Conservation (phyloP, 2,797 vertebrate species). For the Australoheros facetus region DNA sequence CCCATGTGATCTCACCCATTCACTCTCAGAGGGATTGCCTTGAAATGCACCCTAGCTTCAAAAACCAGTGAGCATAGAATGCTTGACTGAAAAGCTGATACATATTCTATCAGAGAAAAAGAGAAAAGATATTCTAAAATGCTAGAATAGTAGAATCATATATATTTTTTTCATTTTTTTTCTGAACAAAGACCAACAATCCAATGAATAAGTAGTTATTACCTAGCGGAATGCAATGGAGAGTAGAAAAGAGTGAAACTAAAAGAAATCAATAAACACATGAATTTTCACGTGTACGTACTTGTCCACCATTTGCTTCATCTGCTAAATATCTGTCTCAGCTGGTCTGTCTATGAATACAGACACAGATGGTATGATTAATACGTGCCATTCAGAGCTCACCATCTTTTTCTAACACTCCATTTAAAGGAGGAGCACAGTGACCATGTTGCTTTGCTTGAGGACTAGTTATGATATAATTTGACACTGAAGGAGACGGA, state of each 20-base stretch:
- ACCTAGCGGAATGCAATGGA: slow-evolving; percentile 51
- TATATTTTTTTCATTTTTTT: slow-evolving; percentile 28
- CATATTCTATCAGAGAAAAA: slow-evolving; percentile 57
- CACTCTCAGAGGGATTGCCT: slow-evolving; percentile 80
- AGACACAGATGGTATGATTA: slow-evolving; percentile 30
- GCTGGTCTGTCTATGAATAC: slow-evolving; percentile 13
- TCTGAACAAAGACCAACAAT: slow-evolving; percentile 68
- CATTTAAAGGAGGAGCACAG: slow-evolving; percentile 58
- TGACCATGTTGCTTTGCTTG: slow-evolving; percentile 67
- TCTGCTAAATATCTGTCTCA: slow-evolving; percentile 53
- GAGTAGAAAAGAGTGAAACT: slow-evolving; percentile 53
- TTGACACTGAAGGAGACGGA: slow-evolving; percentile 61
- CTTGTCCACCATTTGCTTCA: slow-evolving; percentile 61
- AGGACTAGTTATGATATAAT: slow-evolving; percentile 79
- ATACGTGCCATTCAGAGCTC: slow-evolving; percentile 23
- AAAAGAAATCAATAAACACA: slow-evolving; percentile 72
- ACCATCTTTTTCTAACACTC: slow-evolving; percentile 35
- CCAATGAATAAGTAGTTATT: slow-evolving; percentile 51
- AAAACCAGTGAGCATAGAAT: slow-evolving; percentile 76
- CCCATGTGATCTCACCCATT: slow-evolving; percentile 81
- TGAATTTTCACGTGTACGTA: slow-evolving; percentile 64
- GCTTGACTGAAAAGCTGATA: slow-evolving; percentile 73
- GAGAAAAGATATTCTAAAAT: slow-evolving; percentile 68
- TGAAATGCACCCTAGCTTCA: slow-evolving; percentile 78
- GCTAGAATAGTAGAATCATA: slow-evolving; percentile 68